phyloP scores from a whole-genome alignment of 2,797 vertebrate species.

The Apogon hyalosoma region DNA sequence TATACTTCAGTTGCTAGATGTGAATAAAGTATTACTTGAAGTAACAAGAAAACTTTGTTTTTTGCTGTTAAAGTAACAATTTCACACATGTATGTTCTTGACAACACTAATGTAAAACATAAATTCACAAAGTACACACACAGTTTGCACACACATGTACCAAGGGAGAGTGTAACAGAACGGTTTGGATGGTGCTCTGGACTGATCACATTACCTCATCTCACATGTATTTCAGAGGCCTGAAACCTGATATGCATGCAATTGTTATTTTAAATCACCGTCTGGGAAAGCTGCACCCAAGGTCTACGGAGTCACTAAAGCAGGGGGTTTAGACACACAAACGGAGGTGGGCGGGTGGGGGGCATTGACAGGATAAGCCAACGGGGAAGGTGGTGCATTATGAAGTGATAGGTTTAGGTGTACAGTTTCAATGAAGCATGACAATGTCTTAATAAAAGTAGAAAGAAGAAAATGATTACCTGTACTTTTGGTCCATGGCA shows the following conservation, averaged over 20 bases:
- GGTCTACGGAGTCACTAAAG: slow-evolving; percentile 76
- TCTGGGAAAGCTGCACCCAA: slow-evolving; percentile 80
- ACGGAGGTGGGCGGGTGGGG: slow-evolving; percentile 7
- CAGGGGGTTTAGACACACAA: slow-evolving; percentile 30
- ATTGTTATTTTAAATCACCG: slow-evolving; percentile 88
- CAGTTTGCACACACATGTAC: slow-evolving; percentile 33
- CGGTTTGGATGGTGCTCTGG: slow-evolving; percentile 70
- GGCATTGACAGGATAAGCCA: slow-evolving; percentile 51
- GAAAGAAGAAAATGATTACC: slow-evolving; percentile 7
- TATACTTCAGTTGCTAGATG: background rate
- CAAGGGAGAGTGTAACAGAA: slow-evolving; percentile 48
- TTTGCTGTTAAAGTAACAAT: background rate
- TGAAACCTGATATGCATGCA: slow-evolving; percentile 84
- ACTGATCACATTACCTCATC: slow-evolving; percentile 86
- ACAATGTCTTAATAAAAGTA: slow-evolving; percentile 20
- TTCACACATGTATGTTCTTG: background rate
- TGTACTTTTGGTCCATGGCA: slow-evolving; percentile 1
- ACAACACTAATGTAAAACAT: slow-evolving; percentile 30
- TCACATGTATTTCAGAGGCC: slow-evolving; percentile 82
- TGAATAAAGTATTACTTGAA: background rate
- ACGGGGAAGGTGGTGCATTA: slow-evolving; percentile 63
- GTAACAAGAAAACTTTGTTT: background rate
- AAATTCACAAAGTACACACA: slow-evolving; percentile 35
- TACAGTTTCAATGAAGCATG: slow-evolving; percentile 38
- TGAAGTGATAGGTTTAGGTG: slow-evolving; percentile 40